Base-by-base conservation (phyloP, 2,113 vertebrate species). In the Edolisoma coerulescens region DNA sequence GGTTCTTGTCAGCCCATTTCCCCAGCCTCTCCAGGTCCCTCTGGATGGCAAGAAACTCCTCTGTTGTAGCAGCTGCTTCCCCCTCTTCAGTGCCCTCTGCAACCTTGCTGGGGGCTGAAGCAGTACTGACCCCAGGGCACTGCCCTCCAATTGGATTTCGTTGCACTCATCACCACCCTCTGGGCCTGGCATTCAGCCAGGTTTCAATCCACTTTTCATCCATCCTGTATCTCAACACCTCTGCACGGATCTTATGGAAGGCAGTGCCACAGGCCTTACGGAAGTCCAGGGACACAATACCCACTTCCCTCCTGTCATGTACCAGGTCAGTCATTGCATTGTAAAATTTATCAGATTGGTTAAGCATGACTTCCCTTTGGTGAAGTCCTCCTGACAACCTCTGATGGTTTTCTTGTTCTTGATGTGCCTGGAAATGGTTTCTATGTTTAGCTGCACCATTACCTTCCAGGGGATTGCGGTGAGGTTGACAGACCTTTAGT, bases 91-190 rank as follows among this genome's bases (percentile, higher is more conserved):
- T 47, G 41, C 26, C 10, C 11, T 32, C 47, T 73, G 27, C n/a
- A 39, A 6, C 16, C 30, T 21, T 19, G 7, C 49, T 52, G 39
- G 42, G 7, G 30, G 35, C 50, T 20, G 18, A n/a, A 16, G 7
- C 18, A 45, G 8, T 19, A 10, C 9, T 71, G 41, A 9, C 9
- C 16, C 19, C 9, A 7, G 9, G 12, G 4, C n/a, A 19, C 8
- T 33, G 37, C 28, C 28, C 5, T 76, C 52, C 28, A 33, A 0
- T 4, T 12, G 24, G 14, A 4, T 2, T 13, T 14, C 0, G 20
- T 33, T 9, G 24, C 33, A 19, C 10, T n/a, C 10, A 6, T 27
- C 42, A 27, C 61, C 14, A 7, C 9, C 1, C 10, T 56, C 19
- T 24, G 37, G 16, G 16, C 19, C 30, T 70, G 32, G 16, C 15